phyloP scores from a whole-genome alignment of 2,113 vertebrate genomes.

The Poicephalus meyeri region DNA sequence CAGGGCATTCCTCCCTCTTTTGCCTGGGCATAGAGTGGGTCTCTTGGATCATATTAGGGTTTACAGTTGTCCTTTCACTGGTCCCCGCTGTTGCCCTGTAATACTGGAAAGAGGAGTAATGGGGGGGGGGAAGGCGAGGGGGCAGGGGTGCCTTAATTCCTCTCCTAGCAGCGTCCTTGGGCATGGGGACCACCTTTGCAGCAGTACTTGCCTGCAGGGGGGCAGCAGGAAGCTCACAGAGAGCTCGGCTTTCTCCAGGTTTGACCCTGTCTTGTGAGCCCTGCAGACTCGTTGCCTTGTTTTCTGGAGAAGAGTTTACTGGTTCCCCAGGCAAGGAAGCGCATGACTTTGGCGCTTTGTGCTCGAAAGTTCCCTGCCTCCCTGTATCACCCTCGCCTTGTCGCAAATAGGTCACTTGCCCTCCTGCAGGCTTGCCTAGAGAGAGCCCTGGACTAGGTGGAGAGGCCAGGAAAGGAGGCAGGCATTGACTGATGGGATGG shows the following conservation, averaged over 20 bases:
- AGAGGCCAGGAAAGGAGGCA: not conserved
- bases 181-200: not conserved
- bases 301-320: not conserved
- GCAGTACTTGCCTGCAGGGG: accelerated
- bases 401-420: not conserved
- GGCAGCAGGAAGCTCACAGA: not conserved
- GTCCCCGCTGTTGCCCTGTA: not conserved
- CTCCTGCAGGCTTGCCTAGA: not conserved
- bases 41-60: not conserved
- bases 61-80: not conserved
- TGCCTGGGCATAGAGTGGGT: not conserved
- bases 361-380: not conserved
- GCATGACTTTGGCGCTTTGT: not conserved
- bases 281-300: not conserved
- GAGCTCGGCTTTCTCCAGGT: not conserved
- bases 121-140: not conserved
- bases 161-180: not conserved
- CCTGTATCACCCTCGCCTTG: not conserved
- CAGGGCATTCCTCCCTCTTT: not conserved
- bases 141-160: not conserved
- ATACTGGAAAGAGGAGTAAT: not conserved
- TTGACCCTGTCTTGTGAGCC: not conserved
- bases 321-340: not conserved
- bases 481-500: not conserved
- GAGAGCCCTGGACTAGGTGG: not conserved